These are phyloP conservation scores for Dolichopus griseipennis DNA, from an alignment of 2,888 invertebrate genomes.

Conservation along the genomic window DNA sequence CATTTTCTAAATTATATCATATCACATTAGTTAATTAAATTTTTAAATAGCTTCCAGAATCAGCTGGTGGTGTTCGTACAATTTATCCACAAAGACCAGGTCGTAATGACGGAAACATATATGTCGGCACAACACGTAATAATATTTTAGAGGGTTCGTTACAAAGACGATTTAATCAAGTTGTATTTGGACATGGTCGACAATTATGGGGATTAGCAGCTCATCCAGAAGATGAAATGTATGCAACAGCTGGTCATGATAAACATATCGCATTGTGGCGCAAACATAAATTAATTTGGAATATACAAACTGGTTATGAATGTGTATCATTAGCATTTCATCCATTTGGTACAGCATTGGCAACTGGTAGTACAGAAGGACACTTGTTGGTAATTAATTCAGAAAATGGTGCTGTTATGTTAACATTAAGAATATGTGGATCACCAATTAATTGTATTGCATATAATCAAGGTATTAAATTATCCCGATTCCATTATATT, in stretches of 20 bases:
- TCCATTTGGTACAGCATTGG: slow-evolving; percentile 76
- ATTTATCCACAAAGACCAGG: slow-evolving; percentile 83
- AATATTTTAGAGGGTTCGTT: slow-evolving; percentile 84
- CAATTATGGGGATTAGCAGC: slow-evolving; percentile 81
- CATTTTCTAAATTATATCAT: too few species aligned
- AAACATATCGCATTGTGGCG: slow-evolving; percentile 86
- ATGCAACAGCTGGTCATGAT: slow-evolving; percentile 86
- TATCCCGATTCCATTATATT: background rate
- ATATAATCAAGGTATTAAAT: slow-evolving; percentile 69
- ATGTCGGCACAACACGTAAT: slow-evolving; percentile 82
- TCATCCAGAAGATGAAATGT: slow-evolving; percentile 83
- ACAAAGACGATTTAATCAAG: slow-evolving; percentile 77
- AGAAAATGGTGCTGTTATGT: slow-evolving; percentile 74
- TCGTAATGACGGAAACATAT: slow-evolving; percentile 81
- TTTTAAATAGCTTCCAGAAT: slow-evolving; percentile 64
- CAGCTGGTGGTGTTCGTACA: slow-evolving; percentile 79
- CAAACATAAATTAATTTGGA: slow-evolving; percentile 79
- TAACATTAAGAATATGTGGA: slow-evolving; percentile 77
- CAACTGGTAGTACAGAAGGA: slow-evolving; percentile 83
- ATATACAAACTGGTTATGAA: slow-evolving; percentile 79
- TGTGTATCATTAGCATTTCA: slow-evolving; percentile 82
- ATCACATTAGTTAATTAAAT: too few species aligned
- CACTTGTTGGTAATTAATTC: slow-evolving; percentile 78
- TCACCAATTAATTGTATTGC: slow-evolving; percentile 78
- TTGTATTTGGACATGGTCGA: slow-evolving; percentile 80